Evolutionary conservation across 2,888 invertebrate genomes (phyloP), one percentile per base, ranked within the genome.

Genomic region (Phalera bucephala): DNA sequence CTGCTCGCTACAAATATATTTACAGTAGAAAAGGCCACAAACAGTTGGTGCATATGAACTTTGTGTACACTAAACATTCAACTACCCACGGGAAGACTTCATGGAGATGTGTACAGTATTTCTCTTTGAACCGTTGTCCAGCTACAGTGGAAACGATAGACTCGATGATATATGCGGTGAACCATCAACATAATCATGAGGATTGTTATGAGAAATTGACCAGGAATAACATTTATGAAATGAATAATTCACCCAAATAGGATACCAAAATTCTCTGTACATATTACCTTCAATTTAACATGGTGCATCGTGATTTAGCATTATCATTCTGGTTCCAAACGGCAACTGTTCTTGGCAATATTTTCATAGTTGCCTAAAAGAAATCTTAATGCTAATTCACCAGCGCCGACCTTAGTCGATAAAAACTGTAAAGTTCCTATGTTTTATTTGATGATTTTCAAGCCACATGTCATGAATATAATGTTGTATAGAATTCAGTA

Each of bases 11-110:
- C 65, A 89, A 83, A 50, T 90, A 90, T 55, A 90, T 90, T 58
- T 90, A 85, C 64, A 90, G 90, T 62, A 80, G 90, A 38, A 90
- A 90, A 56, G 90, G 90, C 2, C 90, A 91, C 62, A 91, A 90
- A 68, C 90, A 91, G 50, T 69, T 91, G 52, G 90, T 91, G 28
- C 86, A 90, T 67, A 84, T 82, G 81, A 90, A 90, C 63, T 90
- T 90, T 66, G 90, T 90, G 19, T 90, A 90, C 52, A 90, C 90
- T 4, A 90, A 90, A 67, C 90, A 90, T 66, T 90, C 90, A 0
- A 90, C 90, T 0, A 88, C 87, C 0, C 88, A 90, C 31, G 90
- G 90, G 1, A 90, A 90, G 49, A 90, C 90, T 0, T 90, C 90
- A 0, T 90, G 90, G 90, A 60, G 90, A 22, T 90, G 90, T 59